Base-by-base conservation (phyloP, 2,113 vertebrate genomes). In the Pseudopodoces humilis region DNA sequence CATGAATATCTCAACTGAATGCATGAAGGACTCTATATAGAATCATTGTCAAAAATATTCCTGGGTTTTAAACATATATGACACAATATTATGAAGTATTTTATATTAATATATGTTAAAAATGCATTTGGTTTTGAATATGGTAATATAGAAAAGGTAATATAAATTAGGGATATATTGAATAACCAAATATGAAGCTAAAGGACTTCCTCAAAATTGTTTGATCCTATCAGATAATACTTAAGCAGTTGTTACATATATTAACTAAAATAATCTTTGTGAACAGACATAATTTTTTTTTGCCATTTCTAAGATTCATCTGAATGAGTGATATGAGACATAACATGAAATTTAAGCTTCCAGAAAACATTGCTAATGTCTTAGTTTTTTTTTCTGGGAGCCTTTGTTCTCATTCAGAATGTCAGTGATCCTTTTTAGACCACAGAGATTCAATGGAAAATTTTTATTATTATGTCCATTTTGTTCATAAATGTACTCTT, bases 401-500 rank as follows among this genome's bases (percentile, higher is more conserved):
- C 30, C 33, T 86, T 86, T 92, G 53, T 62, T 92, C 56, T 47
- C 55, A 41, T 67, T 68, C 67, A 83, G 81, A 94, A 64, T 25
- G 41, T 24, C 19, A 17, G 15, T 63, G 90, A 79, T 81, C 65
- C 52, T 96, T 35, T 88, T 65, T 47, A 56, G 67, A 79, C 20
- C 53, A 83, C 60, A 83, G 86, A 95, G 72, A 86, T 35, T 82
- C 35, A 84, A 50, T 22, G 60, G 55, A 82, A 80, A 91, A 44
- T 59, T 60, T 90, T 90, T 50, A 90, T 77, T 46, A 58, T 63
- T 70, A 71, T 27, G 25, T 43, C 60, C 35, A 78, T 81, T 86
- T 96, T 94, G 76, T 80, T 55, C 93, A 68, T 72, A 93, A 95
- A 95, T 63, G 25, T 79, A 79, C 53, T 44, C 41, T 81, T 91